These are phyloP conservation scores for Cydia amplana DNA, from an alignment of 1,140 invertebrate species.

Conservation along the genomic window DNA sequence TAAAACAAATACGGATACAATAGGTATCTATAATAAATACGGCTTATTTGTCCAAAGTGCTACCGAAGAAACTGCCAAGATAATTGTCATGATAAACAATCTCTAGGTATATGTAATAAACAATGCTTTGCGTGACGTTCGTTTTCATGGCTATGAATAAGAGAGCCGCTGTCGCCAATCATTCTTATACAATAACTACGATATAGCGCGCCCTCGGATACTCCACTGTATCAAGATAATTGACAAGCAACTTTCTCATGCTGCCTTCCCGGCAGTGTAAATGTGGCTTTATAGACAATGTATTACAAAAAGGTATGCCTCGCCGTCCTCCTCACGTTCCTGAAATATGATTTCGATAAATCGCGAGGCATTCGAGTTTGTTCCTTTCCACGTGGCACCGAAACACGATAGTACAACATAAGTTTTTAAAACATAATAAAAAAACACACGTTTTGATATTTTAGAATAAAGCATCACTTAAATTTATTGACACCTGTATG, in stretches of 20 bases:
- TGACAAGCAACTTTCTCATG: slow-evolving; percentile 31
- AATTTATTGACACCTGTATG: background rate
- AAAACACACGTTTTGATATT: background rate
- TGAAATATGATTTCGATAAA: slow-evolving; percentile 78
- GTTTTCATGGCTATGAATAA: slow-evolving; percentile 24
- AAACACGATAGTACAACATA: background rate
- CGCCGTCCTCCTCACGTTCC: slow-evolving; percentile 66
- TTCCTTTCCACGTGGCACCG: slow-evolving; percentile 52
- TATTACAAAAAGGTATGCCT: slow-evolving; percentile 68
- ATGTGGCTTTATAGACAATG: slow-evolving; percentile 60
- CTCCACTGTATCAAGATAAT: slow-evolving; percentile 32
- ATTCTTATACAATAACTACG: slow-evolving; percentile 24
- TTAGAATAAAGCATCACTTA: background rate
- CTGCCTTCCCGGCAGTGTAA: slow-evolving; percentile 37
- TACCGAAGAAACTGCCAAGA: background rate
- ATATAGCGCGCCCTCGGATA: slow-evolving; percentile 19
- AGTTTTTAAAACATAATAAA: background rate
- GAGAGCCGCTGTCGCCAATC: slow-evolving; percentile 11
- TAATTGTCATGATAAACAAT: slow-evolving; percentile 1
- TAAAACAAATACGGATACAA: too few species aligned
- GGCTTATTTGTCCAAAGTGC: too few species aligned
- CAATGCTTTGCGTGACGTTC: slow-evolving; percentile 10
- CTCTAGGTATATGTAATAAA: background rate
- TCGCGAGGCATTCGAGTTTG: slow-evolving; percentile 68
- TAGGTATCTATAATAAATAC: too few species aligned